A percentile compares a stretch with the other conserved stretches of the same genome.
Conservation (phyloP, 2,797 vertebrate genomes). For the Fringilla coelebs region DNA sequence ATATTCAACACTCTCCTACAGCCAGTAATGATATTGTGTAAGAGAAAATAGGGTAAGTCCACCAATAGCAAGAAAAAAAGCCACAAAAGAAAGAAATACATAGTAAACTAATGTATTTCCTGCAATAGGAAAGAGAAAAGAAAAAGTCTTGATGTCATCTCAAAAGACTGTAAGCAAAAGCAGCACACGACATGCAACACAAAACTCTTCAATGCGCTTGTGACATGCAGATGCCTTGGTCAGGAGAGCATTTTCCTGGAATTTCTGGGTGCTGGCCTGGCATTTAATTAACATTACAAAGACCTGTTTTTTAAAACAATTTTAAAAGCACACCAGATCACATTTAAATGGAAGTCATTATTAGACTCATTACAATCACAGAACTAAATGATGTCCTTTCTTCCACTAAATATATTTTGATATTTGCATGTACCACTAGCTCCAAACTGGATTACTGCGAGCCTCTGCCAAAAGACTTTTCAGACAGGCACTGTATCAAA, state of each 20-base stretch:
- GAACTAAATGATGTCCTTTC: neutral
- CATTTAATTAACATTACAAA: neutral
- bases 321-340: neutral
- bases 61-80: neutral
- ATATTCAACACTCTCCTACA: neutral
- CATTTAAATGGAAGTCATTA: neutral
- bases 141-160: neutral
- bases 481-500: neutral
- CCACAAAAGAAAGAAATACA: neutral
- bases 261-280: neutral
- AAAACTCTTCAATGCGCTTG: neutral
- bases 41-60: neutral
- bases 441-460: neutral
- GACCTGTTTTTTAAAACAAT: neutral
- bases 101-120: neutral
- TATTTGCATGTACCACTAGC: neutral
- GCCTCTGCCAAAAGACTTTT: neutral
- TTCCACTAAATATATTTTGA: neutral
- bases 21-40: neutral
- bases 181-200: neutral
- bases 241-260: neutral
- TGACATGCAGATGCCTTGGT: neutral
- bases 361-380: neutral
- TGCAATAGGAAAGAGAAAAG: neutral
- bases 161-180: neutral